phyloP scores from a whole-genome alignment of 2,888 invertebrate species.

The Dinocampus coccinellae region DNA sequence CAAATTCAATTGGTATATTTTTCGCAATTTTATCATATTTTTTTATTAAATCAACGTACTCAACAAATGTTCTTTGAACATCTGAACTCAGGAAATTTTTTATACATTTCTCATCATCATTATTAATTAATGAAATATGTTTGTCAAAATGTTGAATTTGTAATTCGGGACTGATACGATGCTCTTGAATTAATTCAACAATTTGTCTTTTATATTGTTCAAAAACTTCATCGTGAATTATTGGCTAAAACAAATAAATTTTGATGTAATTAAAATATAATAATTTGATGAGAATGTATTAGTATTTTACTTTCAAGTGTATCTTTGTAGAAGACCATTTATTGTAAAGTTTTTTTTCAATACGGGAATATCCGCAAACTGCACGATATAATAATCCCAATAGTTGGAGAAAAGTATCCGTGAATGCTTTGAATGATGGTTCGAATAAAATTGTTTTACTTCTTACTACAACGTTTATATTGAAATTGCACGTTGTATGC shows the following conservation, averaged over 20 bases:
- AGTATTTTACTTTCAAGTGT: slow-evolving; percentile 47
- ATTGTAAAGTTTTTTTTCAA: slow-evolving; percentile 83
- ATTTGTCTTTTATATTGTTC: slow-evolving; percentile 76
- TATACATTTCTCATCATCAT: slow-evolving; percentile 71
- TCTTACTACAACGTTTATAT: slow-evolving; percentile 74
- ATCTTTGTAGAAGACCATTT: slow-evolving; percentile 70
- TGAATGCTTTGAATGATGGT: slow-evolving; percentile 82
- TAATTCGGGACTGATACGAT: slow-evolving; percentile 81
- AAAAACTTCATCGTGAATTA: slow-evolving; percentile 80
- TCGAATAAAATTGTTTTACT: slow-evolving; percentile 78
- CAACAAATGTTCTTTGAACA: slow-evolving; percentile 74
- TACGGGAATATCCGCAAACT: slow-evolving; percentile 79
- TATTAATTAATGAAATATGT: slow-evolving; percentile 82
- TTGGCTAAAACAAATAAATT: slow-evolving; percentile 73
- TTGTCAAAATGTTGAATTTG: slow-evolving; percentile 85
- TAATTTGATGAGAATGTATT: slow-evolving; percentile 22
- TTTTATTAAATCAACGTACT: slow-evolving; percentile 74
- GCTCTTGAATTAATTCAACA: slow-evolving; percentile 76
- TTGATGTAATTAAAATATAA: background rate
- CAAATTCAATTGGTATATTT: slow-evolving; percentile 72
- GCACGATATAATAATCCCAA: slow-evolving; percentile 83
- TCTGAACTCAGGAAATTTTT: slow-evolving; percentile 77
- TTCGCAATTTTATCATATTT: slow-evolving; percentile 76
- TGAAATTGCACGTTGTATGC: slow-evolving; percentile 80
- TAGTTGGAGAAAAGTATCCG: slow-evolving; percentile 77